Percentiles rank a stretch among this genome's conserved stretches.
phyloP scores from a whole-genome alignment of 2,888 invertebrate genomes.

The Calameuta filiformis region DNA sequence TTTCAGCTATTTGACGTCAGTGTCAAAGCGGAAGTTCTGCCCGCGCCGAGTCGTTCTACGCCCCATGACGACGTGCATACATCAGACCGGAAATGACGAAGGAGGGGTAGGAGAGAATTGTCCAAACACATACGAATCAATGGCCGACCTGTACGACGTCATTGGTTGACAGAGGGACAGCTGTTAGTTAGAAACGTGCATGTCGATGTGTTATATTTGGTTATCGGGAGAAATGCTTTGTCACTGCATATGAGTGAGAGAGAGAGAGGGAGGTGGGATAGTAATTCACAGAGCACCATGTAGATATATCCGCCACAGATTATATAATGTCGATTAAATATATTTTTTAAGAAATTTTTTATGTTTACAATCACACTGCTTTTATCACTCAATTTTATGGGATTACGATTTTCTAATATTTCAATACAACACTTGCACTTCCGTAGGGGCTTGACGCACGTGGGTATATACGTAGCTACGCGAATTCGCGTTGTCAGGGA shows the following conservation, averaged over 20 bases:
- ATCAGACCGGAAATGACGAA: background rate
- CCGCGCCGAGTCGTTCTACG: slow-evolving; percentile 23
- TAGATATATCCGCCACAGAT: background rate
- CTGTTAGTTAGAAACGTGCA: background rate
- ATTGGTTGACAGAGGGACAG: background rate
- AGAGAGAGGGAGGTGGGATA: no score
- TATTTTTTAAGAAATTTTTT: background rate
- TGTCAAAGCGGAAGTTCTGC: slow-evolving; percentile 41
- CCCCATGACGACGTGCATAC: background rate
- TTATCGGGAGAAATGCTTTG: background rate
- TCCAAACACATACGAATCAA: background rate
- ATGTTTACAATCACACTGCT: background rate
- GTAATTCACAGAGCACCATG: background rate
- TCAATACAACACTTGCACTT: background rate
- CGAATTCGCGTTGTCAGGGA: background rate
- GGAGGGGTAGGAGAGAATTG: background rate
- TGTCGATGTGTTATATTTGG: background rate
- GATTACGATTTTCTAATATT: background rate
- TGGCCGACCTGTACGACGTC: background rate
- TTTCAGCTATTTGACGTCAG: slow-evolving; percentile 38
- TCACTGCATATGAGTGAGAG: background rate
- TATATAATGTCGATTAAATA: background rate
- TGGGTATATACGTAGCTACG: no score
- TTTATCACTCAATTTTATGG: background rate
- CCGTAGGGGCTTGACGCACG: no score